These are phyloP conservation scores for Triops cancriformis DNA, from an alignment of 1,140 invertebrate species.

Conservation along the genomic window DNA sequence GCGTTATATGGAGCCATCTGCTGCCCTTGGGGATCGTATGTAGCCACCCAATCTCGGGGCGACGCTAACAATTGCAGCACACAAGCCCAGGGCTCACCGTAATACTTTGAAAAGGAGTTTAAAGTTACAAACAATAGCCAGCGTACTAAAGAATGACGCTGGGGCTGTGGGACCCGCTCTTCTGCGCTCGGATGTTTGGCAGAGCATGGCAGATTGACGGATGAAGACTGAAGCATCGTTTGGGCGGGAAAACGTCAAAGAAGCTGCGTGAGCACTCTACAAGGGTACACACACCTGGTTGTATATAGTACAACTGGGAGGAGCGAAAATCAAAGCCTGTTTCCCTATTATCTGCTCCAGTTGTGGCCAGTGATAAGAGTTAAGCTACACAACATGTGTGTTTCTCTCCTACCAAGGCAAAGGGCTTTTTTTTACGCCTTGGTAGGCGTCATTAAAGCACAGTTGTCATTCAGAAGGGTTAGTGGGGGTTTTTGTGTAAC, in stretches of 20 bases:
- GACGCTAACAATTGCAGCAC: constrained; percentile 7
- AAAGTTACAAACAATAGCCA: neutral
- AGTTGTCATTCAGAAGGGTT: neutral
- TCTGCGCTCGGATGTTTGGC: neutral
- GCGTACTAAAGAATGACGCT: neutral
- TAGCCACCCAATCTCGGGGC: neutral
- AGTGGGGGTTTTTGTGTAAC: neutral
- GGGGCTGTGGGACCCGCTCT: neutral
- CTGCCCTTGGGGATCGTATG: neutral
- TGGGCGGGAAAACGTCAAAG: neutral
- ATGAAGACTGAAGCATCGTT: neutral
- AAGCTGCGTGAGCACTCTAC: neutral
- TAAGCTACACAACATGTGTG: neutral
- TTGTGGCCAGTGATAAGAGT: neutral
- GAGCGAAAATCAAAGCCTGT: neutral
- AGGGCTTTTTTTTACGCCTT: neutral
- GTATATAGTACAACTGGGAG: neutral
- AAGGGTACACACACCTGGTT: neutral
- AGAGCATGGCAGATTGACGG: neutral
- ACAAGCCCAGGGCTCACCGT: neutral
- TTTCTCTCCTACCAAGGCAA: neutral
- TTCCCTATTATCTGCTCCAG: neutral
- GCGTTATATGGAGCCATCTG: neutral
- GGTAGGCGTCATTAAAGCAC: neutral
- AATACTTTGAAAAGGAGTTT: neutral